phyloP scores from a whole-genome alignment of 2,888 invertebrate species.

The Resseliella maxima region DNA sequence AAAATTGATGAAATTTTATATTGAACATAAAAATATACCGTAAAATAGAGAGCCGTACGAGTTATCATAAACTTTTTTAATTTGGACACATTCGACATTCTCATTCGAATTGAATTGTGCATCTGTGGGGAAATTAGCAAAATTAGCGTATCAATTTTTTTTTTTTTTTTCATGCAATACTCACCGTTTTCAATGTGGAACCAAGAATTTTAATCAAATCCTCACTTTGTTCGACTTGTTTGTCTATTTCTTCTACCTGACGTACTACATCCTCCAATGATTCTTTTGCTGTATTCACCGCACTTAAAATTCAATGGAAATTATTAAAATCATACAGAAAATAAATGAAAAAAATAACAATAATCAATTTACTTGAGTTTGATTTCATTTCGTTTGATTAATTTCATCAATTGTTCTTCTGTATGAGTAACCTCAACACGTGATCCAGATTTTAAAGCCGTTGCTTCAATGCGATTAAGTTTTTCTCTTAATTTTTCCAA shows the following conservation, averaged over 20 bases:
- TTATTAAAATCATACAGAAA: not conserved
- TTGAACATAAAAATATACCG: conserved; percentile 65
- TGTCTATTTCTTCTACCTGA: conserved; percentile 67
- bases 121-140: not conserved
- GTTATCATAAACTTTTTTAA: conserved; percentile 69
- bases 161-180: conserved; percentile 56
- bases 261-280: conserved; percentile 62
- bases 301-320: conserved; percentile 57
- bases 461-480: conserved; percentile 62
- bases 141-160: not conserved
- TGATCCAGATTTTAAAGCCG: conserved; percentile 63
- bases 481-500: conserved; percentile 63
- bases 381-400: conserved; percentile 64
- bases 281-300: conserved; percentile 62
- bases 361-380: conserved; percentile 62
- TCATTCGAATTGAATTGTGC: not conserved
- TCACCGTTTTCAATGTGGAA: conserved; percentile 67
- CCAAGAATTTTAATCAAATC: conserved; percentile 66
- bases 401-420: conserved; percentile 66
- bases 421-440: conserved; percentile 64
- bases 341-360: not conserved
- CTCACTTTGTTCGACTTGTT: conserved; percentile 66
- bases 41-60: conserved; percentile 71
- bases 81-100: not conserved
- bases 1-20: not conserved